Base-by-base conservation (phyloP, 2,797 vertebrate genomes). In the Clarias platycephalus region DNA sequence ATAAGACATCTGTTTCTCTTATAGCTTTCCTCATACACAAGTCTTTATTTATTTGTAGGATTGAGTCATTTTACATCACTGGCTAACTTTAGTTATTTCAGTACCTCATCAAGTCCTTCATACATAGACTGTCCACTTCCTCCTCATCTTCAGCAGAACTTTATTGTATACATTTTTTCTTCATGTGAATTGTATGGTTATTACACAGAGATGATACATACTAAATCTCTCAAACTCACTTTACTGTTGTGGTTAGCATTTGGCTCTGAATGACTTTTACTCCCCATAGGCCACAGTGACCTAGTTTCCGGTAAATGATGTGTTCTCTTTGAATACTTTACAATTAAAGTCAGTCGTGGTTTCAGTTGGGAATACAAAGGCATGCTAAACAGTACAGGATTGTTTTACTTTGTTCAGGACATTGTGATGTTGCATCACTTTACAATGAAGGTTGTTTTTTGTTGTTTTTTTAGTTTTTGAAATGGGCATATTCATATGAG, bases 1-100 rank as follows among this genome's bases (percentile, higher is more conserved):
- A 80, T n/a, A 66, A 34, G 26, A 53, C 75, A 77, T 15, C 22
- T 34, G 24, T 40, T 77, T 77, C 75, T 57, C 37, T 20, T 77
- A 34, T 31, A 62, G 58, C 22, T 15, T 63, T 62, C 13, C 2
- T 40, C 12, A 16, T 18, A 37, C 34, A 34, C 3, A 4, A n/a
- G 58, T 10, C 34, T 62, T 62, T 40, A 18, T 78, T 24, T 62
- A 62, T 24, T 16, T 2, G 9, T 24, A 2, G 74, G 57, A n/a
- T 40, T 60, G 31, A 37, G 57, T 60, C 3, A 2, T 78, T 62
- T 78, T 26, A 40, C 18, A 12, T 9, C 75, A 22, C 28, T 60
- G 55, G 6, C 22, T 62, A 13, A 8, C 12, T 77, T 57, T 55
- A 12, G 53, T 78, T 78, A 62, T 40, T 37, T 13, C 20, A 26